phyloP scores from a whole-genome alignment of 2,888 invertebrate genomes.

The Galerucella pusilla region DNA sequence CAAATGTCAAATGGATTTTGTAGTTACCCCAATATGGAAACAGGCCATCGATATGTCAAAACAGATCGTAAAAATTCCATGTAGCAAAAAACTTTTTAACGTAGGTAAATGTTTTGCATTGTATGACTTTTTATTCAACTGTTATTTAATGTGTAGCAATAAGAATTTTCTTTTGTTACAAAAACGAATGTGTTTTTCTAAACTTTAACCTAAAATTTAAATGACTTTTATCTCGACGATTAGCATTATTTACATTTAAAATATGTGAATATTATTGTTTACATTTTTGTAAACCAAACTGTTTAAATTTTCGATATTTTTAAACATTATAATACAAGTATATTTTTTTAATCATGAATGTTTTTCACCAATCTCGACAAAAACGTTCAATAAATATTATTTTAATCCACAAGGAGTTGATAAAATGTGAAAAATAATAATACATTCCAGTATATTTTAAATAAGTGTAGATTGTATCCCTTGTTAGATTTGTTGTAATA shows the following conservation, averaged over 20 bases:
- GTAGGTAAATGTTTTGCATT: no score
- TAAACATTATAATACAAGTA: not conserved
- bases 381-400: not conserved
- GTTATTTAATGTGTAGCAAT: not conserved
- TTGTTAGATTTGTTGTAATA: not conserved
- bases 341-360: not conserved
- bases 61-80: no score
- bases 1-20: no score
- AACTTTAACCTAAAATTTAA: conserved; percentile 1
- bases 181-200: not conserved
- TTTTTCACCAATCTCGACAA: no score
- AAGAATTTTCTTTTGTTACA: not conserved
- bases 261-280: conserved; percentile 5
- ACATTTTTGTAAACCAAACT: not conserved
- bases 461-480: not conserved
- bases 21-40: no score
- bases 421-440: not conserved
- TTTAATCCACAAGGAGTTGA: not conserved
- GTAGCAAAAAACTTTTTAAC: no score
- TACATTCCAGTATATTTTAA: not conserved
- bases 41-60: no score
- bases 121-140: no score
- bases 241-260: conserved; percentile 5
- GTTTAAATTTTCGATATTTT: not conserved
- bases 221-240: conserved; percentile 2